These are phyloP conservation scores for Arctocebus calabarensis DNA, from an alignment of 2,797 vertebrate species.

Conservation along the genomic window DNA sequence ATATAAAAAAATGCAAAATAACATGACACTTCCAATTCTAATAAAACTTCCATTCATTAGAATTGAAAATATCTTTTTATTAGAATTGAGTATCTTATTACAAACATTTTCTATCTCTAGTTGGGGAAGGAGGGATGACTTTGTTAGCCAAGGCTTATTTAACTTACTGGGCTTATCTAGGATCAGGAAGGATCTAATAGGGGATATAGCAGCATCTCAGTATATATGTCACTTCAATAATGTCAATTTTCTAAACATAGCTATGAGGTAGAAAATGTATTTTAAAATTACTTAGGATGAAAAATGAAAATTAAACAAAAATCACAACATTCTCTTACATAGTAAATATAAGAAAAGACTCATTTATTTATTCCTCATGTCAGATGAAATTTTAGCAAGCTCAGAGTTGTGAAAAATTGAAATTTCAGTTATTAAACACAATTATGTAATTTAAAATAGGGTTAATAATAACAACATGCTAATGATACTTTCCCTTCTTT, in stretches of 20 bases:
- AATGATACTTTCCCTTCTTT: background rate
- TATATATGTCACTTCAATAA: background rate
- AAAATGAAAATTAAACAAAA: conserved; percentile 41
- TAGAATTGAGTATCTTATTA: conserved; percentile 8
- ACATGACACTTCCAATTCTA: background rate
- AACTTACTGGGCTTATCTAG: background rate
- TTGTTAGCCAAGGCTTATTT: background rate
- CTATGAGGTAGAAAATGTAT: background rate
- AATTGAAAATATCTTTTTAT: background rate
- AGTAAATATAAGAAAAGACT: background rate
- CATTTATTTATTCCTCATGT: background rate
- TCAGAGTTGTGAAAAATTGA: background rate
- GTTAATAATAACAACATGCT: background rate
- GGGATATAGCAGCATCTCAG: background rate
- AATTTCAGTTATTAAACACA: conserved; percentile 1
- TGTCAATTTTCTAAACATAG: background rate
- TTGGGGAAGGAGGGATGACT: background rate
- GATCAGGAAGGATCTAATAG: background rate
- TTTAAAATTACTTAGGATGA: background rate
- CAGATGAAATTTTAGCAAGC: background rate
- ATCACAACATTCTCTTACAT: background rate
- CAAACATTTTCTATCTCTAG: background rate
- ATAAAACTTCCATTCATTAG: conserved; percentile 1
- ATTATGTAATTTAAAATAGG: background rate
- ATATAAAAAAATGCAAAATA: background rate